These are phyloP conservation scores for Psilopsiagon aurifrons DNA, from an alignment of 2,113 vertebrate genomes.

Conservation along the genomic window DNA sequence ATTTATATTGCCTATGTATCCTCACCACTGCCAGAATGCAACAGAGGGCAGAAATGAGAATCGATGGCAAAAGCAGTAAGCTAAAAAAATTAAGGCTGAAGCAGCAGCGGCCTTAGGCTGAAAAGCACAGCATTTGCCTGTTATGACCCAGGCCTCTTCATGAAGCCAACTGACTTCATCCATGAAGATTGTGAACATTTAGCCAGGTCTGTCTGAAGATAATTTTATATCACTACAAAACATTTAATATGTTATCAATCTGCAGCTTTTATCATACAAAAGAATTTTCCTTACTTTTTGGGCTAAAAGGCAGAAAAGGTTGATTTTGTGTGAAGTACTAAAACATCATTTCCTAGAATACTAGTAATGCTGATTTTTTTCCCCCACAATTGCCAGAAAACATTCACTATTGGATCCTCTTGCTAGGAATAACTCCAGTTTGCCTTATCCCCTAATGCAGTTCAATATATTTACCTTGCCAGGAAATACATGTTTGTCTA, in stretches of 20 bases:
- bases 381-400: neutral
- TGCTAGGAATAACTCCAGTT: slow-evolving; percentile 14
- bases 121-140: neutral
- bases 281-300: neutral
- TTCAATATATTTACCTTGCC: slow-evolving; percentile 19
- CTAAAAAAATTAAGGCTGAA: neutral
- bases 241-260: neutral
- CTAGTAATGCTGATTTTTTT: neutral
- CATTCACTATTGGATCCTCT: neutral
- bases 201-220: neutral
- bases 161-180: accelerated
- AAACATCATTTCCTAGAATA: neutral
- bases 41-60: neutral
- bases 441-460: neutral
- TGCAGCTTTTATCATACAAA: neutral
- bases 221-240: accelerated
- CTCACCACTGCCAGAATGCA: neutral
- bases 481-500: slow-evolving; percentile 33
- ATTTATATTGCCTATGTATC: neutral
- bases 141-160: neutral
- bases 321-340: neutral
- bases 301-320: neutral
- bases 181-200: neutral
- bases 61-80: neutral
- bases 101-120: neutral